Conservation (phyloP, 1,140 invertebrate species). For the Drosophila kepulauana region DNA sequence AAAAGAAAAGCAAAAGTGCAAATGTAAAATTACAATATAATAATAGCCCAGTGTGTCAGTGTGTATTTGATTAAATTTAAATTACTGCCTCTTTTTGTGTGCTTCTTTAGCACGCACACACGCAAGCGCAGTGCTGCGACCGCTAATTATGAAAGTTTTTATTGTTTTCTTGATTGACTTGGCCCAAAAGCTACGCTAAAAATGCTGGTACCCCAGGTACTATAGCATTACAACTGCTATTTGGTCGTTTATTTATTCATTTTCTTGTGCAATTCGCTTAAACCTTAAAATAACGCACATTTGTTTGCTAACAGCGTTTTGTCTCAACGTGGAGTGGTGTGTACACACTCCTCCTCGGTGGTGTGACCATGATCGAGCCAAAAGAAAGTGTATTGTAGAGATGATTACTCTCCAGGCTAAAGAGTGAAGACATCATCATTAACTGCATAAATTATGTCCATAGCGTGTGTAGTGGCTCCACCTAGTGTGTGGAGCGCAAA, state of each 20-base stretch:
- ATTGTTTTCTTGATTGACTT: conserved; percentile 40
- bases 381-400: conserved; percentile 47
- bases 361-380: conserved; percentile 27
- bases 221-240: background rate
- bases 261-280: conserved; percentile 43
- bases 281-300: conserved; percentile 34
- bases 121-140: conserved; percentile 67
- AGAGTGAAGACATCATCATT: conserved; percentile 45
- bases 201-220: background rate
- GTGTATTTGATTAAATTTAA: conserved; percentile 65
- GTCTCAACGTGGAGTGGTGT: conserved; percentile 17
- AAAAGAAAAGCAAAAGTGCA: conserved; percentile 73
- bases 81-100: conserved; percentile 28
- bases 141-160: conserved; percentile 77
- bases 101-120: conserved; percentile 10
- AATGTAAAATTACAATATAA: conserved; percentile 65
- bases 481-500: background rate
- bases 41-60: conserved; percentile 67
- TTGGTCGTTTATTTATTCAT: conserved; percentile 15
- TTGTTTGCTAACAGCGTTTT: conserved; percentile 39
- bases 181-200: conserved; percentile 26
- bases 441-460: conserved; percentile 43
- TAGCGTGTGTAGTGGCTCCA: background rate
- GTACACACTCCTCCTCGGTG: conserved; percentile 19
- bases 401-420: conserved; percentile 3